Conservation (phyloP, 2,797 vertebrate species). For the Phrynocephalus vlangalii region DNA sequence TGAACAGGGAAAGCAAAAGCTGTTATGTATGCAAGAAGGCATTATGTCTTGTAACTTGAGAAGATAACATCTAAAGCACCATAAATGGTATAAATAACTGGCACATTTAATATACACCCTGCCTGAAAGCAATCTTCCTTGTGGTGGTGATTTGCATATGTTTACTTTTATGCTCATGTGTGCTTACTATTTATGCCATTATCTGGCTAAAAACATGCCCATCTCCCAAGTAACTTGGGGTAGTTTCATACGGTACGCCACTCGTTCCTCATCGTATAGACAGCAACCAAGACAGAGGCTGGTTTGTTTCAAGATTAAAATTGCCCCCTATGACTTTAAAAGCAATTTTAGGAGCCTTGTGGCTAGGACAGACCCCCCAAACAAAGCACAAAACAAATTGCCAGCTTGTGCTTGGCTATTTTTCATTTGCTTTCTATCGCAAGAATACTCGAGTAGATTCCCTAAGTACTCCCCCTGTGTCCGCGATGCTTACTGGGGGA, state of each 20-base stretch:
- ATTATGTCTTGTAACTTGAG: not conserved
- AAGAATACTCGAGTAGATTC: not conserved
- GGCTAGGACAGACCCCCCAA: not conserved
- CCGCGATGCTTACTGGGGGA: too few relatives aligned
- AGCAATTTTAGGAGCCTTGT: not conserved
- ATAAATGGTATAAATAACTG: not conserved
- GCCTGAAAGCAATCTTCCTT: not conserved
- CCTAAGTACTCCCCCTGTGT: not conserved
- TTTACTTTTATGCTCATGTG: not conserved
- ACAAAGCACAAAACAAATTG: not conserved
- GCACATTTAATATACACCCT: not conserved
- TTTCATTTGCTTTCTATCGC: not conserved
- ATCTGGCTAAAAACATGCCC: not conserved
- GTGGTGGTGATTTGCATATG: not conserved
- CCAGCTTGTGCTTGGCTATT: not conserved
- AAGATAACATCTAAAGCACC: not conserved
- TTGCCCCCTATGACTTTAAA: not conserved
- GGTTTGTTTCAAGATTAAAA: not conserved
- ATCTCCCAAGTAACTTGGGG: not conserved
- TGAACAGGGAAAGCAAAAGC: too few relatives aligned
- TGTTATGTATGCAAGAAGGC: not conserved
- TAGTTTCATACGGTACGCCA: not conserved
- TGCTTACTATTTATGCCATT: not conserved
- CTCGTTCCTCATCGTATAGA: not conserved
- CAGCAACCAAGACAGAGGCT: not conserved